Evolutionary conservation across 2,797 vertebrate species (phyloP).

Genomic region (Apogon talboti): DNA sequence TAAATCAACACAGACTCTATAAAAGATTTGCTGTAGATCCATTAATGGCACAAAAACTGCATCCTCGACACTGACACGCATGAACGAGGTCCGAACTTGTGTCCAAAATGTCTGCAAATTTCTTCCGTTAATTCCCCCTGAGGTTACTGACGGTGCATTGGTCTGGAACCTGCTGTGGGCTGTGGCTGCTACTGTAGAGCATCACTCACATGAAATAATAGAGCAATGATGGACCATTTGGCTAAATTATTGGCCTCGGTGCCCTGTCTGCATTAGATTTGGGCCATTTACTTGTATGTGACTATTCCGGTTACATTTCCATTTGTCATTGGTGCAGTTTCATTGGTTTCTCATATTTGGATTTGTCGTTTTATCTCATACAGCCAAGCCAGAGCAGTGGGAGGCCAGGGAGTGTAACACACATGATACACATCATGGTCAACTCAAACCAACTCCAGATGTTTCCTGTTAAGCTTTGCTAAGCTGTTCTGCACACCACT

Average conservation of each 20-base stretch:
- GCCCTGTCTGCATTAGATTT: constrained; percentile 29
- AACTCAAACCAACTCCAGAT: constrained; percentile 73
- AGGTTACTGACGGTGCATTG: constrained; percentile 37
- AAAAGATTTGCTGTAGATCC: constrained; percentile 26
- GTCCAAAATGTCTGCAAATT: constrained; percentile 43
- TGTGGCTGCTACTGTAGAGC: constrained; percentile 45
- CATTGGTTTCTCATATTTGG: constrained; percentile 27
- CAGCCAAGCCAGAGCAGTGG: constrained; percentile 59
- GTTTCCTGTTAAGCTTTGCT: constrained; percentile 70
- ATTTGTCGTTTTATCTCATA: constrained; percentile 40
- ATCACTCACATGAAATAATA: constrained; percentile 29
- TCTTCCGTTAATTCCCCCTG: constrained; percentile 46
- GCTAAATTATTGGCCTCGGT: constrained; percentile 10
- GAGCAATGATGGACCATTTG: constrained; percentile 29
- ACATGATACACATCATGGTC: constrained; percentile 48
- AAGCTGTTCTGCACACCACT: constrained; percentile 29
- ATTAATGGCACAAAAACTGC: constrained; percentile 32
- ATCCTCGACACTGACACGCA: constrained; percentile 34
- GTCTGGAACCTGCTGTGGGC: constrained; percentile 30
- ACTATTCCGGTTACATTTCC: constrained; percentile 26
- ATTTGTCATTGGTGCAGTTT: constrained; percentile 26
- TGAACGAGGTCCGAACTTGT: constrained; percentile 25
- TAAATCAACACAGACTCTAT: constrained; percentile 38
- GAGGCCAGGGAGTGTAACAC: constrained; percentile 56
- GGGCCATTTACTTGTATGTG: background rate